Evolutionary conservation across 2,888 invertebrate species (phyloP), one percentile per base, ranked within the genome.

Genomic region (Darwinula stevensoni): DNA sequence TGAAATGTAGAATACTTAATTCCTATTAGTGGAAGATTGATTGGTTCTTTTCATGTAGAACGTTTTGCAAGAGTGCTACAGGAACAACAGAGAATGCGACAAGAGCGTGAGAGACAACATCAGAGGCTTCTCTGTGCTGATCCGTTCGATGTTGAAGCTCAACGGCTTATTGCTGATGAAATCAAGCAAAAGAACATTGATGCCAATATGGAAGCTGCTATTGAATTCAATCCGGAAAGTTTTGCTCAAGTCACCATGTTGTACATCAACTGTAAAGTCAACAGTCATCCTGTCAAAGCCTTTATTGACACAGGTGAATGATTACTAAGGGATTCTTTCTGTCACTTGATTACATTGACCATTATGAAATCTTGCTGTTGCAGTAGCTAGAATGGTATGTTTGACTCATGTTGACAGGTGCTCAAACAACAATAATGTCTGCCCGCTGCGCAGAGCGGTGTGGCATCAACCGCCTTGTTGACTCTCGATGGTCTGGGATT

Each of bases 341-440:
- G 11, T 15, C 11, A 12, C 17, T 27, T 5, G 18, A 5, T n/a
- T 17, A 31, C n/a, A n/a, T 9, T 13, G 14, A 32, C 5, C n/a
- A n/a, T n/a, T n/a, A n/a, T n/a, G n/a, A n/a, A n/a, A n/a, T n/a
- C n/a, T n/a, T n/a, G n/a, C n/a, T n/a, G n/a, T n/a, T n/a, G n/a
- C n/a, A n/a, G n/a, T n/a, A n/a, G n/a, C n/a, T n/a, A n/a, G n/a
- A n/a, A n/a, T n/a, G n/a, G n/a, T n/a, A n/a, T n/a, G n/a, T n/a
- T n/a, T n/a, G 18, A 31, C 14, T 29, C 26, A 30, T 40, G 36
- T 37, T 34, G 38, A 5, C 43, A 65, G 67, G 68, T 37, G 94
- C 94, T 32, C 94, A 97, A 57, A 76, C 84, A 18, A 94, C 97
- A 3, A 88, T 97, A 35, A 94, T 97, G 88, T 91, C 88, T 29